Percentiles rank a stretch among this genome's conserved stretches.
Evolutionary conservation across 1,140 invertebrate species (phyloP).

Genomic region (Heliothis subflexa): DNA sequence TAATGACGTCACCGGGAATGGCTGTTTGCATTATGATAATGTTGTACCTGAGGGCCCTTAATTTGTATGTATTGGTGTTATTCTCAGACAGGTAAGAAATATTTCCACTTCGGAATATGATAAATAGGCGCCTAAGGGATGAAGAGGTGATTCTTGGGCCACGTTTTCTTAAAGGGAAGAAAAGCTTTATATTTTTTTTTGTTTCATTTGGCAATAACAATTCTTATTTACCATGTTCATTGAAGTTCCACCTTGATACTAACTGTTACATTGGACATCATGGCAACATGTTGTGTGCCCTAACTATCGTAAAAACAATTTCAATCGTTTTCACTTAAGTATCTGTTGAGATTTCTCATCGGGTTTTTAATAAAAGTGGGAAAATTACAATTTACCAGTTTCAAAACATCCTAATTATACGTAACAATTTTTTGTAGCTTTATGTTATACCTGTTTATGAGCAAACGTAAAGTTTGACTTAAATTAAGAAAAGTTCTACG

Average conservation of each 20-base stretch:
- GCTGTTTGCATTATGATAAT: constrained; percentile 20
- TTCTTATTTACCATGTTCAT: no score
- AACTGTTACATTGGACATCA: no score
- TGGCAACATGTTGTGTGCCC: background rate
- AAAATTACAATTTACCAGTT: no score
- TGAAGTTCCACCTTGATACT: no score
- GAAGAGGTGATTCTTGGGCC: background rate
- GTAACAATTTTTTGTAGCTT: no score
- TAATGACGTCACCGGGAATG: constrained; percentile 20
- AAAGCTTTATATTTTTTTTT: background rate
- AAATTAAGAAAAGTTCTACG: no score
- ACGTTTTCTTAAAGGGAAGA: background rate
- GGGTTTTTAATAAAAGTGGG: constrained; percentile 2
- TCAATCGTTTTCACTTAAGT: constrained; percentile 12
- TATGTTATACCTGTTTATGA: no score
- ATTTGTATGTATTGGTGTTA: constrained; percentile 34
- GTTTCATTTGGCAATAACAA: no score
- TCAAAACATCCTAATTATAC: no score
- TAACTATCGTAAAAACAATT: constrained; percentile 8
- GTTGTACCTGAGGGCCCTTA: background rate
- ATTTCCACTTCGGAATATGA: constrained; percentile 18
- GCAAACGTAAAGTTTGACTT: no score
- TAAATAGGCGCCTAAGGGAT: constrained; percentile 34
- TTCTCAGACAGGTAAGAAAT: constrained; percentile 18
- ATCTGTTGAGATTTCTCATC: background rate